Percentiles rank a stretch among this genome's conserved stretches.
Conservation (phyloP, 2,888 invertebrate genomes). For the Drosophila kanekoi region DNA sequence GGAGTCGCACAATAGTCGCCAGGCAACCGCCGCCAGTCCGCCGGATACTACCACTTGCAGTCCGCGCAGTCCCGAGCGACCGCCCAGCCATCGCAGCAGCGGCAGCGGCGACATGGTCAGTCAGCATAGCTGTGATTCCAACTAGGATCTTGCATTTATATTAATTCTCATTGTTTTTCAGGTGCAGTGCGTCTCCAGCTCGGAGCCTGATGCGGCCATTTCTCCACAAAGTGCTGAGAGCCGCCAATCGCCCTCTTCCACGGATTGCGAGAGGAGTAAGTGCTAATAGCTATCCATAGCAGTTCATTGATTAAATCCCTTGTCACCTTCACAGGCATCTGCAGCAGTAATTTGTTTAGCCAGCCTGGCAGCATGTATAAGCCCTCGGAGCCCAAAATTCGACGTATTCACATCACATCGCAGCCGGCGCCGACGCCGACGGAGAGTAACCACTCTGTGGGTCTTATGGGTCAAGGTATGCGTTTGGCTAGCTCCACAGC, state of each 20-base stretch:
- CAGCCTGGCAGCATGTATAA: conserved; percentile 82
- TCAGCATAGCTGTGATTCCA: background rate
- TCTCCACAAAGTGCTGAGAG: conserved; percentile 84
- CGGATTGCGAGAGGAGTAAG: conserved; percentile 84
- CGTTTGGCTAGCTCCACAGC: conserved; percentile 58
- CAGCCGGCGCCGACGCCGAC: conserved; percentile 75
- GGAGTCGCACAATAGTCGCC: conserved; percentile 64
- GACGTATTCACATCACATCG: conserved; percentile 75
- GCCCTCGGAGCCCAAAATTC: conserved; percentile 84
- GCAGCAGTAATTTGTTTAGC: conserved; percentile 64
- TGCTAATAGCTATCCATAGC: background rate
- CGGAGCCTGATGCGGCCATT: conserved; percentile 91
- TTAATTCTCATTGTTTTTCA: conserved; percentile 85
- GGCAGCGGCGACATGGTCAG: conserved; percentile 85
- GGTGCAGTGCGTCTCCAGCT: conserved; percentile 95
- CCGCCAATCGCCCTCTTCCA: conserved; percentile 84
- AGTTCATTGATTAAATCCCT: background rate
- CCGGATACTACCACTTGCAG: conserved; percentile 95
- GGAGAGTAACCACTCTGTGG: conserved; percentile 50
- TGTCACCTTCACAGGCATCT: conserved; percentile 43
- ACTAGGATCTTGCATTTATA: background rate
- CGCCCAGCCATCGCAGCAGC: conserved; percentile 84
- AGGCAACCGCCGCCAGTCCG: conserved; percentile 87
- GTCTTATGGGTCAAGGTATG: conserved; percentile 71
- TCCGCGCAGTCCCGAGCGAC: conserved; percentile 88